Evolutionary conservation across 2,113 vertebrate genomes (phyloP), one percentile per base, ranked within the genome.

Genomic region (Numenius arquata): DNA sequence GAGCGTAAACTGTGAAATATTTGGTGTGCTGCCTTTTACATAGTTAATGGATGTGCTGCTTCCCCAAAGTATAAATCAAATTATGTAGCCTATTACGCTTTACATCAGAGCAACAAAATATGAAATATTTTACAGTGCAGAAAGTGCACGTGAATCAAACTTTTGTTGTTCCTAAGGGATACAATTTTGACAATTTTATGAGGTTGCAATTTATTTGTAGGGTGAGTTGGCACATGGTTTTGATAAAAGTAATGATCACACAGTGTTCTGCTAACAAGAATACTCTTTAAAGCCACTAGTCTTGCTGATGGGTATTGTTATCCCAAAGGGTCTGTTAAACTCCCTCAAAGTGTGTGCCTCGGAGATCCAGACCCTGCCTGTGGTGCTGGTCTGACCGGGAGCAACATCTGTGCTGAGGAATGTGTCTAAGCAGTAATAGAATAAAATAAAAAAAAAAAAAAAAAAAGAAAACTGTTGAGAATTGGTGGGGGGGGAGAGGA

Each of bases 131-230:
- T 93, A 71, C 59, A 83, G 27, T 43, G 47, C 32, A 92, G 85
- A 87, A 95, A 90, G 62, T 26, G 41, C 65, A 17, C 22, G 71
- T 90, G 88, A 80, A 88, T 95, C 89, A 93, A 89, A 77, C 25
- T 87, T 73, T 56, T 81, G 61, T 63, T 93, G 68, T 30, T 87
- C 88, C 85, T 80, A n/a, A 81, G 73, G 86, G 88, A 89, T 84
- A 66, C n/a, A 55, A 52, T 95, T 95, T 73, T 89, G 86, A 96
- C 82, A 96, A 84, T 90, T 95, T 97, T 95, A 96, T 45, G 78
- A 86, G 81, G 38, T 67, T 95, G 62, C 77, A 74, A 93, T 96
- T 93, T 97, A 93, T 89, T 84, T 90, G 74, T 77, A 61, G 36
- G n/a, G 80, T 62, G 73, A 79, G 47, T 53, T 93, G 85, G 84